phyloP scores from a whole-genome alignment of 2,888 invertebrate species.

The Caenorhabditis sp. region DNA sequence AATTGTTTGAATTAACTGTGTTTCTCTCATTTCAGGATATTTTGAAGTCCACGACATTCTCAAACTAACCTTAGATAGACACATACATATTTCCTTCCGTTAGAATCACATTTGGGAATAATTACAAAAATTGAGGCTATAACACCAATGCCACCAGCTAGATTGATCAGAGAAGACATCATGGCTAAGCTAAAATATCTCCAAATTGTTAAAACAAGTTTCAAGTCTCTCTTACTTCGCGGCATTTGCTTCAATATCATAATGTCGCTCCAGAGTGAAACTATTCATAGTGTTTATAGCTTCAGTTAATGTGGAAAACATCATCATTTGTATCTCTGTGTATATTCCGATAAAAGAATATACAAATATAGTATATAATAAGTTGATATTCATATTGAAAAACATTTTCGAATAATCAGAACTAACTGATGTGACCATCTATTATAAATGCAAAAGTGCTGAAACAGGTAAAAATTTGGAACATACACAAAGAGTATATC shows the following conservation, averaged over 20 bases:
- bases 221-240: neutral
- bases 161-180: neutral
- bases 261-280: neutral
- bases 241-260: neutral
- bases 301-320: neutral
- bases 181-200: neutral
- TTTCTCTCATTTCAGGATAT: neutral
- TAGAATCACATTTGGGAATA: neutral
- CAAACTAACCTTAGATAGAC: neutral
- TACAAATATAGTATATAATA: neutral
- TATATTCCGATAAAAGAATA: neutral
- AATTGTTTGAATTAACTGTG: too few species aligned
- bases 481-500: too few species aligned
- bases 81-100: neutral
- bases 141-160: neutral
- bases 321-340: neutral
- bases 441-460: too few species aligned
- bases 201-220: neutral
- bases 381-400: neutral
- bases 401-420: neutral
- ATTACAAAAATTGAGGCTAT: neutral
- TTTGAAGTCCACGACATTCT: too few species aligned
- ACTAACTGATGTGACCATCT: too few species aligned
- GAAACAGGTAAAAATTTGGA: too few species aligned
- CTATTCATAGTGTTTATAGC: neutral